These are phyloP conservation scores for Lagocephalus sceleratus DNA, from an alignment of 2,797 vertebrate genomes.

Conservation along the genomic window DNA sequence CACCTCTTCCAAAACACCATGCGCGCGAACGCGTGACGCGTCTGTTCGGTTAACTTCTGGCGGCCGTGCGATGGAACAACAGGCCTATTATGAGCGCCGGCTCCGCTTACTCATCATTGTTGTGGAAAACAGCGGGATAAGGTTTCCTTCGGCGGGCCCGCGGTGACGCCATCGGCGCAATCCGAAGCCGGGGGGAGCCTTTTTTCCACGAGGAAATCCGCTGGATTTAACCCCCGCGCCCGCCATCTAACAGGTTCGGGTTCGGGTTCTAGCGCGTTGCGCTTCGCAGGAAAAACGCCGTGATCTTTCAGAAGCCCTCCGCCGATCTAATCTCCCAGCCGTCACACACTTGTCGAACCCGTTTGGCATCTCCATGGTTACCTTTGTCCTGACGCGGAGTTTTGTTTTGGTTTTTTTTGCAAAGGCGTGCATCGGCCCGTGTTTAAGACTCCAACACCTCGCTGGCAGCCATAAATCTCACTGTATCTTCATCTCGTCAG, in stretches of 20 bases:
- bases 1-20: no score
- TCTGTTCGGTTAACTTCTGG: background rate
- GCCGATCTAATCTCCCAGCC: no score
- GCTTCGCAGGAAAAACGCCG: no score
- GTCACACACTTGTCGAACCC: no score
- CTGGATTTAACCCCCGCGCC: background rate
- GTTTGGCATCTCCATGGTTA: background rate
- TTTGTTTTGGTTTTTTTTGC: no score
- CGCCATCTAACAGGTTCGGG: no score
- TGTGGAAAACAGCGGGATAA: slow-evolving; percentile 7
- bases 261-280: no score
- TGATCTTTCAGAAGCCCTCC: no score
- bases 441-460: no score
- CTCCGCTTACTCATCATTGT: slow-evolving; percentile 1
- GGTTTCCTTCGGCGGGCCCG: background rate
- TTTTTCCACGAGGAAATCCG: background rate
- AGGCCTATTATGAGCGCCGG: background rate
- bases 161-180: slow-evolving; percentile 1
- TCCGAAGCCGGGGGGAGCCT: background rate
- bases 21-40: background rate
- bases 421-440: background rate
- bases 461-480: background rate
- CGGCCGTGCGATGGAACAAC: background rate
- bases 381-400: background rate
- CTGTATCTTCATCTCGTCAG: background rate